These are phyloP conservation scores for Staurois parvus DNA, from an alignment of 2,797 vertebrate species.

Conservation along the genomic window DNA sequence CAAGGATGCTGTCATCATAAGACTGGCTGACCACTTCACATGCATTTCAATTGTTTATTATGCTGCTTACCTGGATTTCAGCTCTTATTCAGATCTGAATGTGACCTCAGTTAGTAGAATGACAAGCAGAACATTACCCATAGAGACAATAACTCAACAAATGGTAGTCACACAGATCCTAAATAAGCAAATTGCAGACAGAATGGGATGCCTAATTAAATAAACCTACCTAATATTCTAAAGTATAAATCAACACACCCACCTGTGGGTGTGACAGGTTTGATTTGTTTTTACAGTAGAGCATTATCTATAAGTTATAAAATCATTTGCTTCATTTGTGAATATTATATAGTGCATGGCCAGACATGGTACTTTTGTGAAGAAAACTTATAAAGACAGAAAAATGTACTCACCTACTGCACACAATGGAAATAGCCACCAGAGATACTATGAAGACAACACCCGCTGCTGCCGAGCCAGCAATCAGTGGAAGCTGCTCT, in stretches of 20 bases:
- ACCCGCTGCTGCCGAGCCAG: conserved; percentile 92
- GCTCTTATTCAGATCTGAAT: not conserved
- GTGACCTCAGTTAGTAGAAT: not conserved
- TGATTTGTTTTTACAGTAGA: not conserved
- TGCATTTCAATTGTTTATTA: not conserved
- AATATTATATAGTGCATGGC: not conserved
- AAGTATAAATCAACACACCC: too few relatives aligned
- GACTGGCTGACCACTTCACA: not conserved
- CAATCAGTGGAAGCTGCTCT: conserved; percentile 95
- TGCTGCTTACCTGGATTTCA: not conserved
- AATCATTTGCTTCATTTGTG: not conserved
- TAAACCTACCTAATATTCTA: too few relatives aligned
- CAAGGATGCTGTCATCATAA: too few relatives aligned
- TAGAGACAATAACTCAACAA: not conserved
- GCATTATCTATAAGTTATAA: not conserved
- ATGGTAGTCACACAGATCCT: not conserved
- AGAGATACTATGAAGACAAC: conserved; percentile 97
- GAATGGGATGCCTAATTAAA: not conserved
- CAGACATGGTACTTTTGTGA: not conserved
- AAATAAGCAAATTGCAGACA: not conserved
- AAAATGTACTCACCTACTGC: conserved; percentile 87
- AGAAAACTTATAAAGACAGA: conserved; percentile 4
- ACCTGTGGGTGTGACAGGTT: not conserved
- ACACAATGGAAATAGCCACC: conserved; percentile 96
- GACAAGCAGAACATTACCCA: not conserved